Evolutionary conservation across 2,797 vertebrate genomes (phyloP).

Genomic region (Oreochromis mossambicus): DNA sequence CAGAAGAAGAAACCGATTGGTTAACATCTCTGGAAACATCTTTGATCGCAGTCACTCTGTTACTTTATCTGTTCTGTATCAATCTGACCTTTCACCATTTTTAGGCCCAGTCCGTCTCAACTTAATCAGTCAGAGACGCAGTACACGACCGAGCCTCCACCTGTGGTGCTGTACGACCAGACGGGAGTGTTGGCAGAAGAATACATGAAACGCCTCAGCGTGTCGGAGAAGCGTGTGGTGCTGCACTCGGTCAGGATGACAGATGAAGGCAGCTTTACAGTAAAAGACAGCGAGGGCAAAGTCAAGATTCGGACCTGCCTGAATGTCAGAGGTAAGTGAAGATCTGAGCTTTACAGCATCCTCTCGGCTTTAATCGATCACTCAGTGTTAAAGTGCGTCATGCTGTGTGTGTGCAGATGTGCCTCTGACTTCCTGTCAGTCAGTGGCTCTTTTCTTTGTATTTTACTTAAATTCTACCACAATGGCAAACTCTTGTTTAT

Average conservation of each 20-base stretch:
- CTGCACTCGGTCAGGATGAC: conserved; percentile 66
- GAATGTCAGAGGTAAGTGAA: conserved; percentile 73
- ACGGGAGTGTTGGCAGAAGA: conserved; percentile 38
- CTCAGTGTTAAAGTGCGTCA: fast-evolving
- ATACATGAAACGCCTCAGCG: conserved; percentile 62
- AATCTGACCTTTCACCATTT: fast-evolving
- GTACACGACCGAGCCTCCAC: conserved; percentile 38
- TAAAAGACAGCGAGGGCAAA: conserved; percentile 66
- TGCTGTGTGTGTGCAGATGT: neutral
- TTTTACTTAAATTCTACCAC: neutral
- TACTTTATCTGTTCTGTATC: neutral
- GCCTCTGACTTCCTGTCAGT: neutral
- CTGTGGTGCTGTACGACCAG: conserved; percentile 61
- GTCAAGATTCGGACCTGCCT: conserved; percentile 68
- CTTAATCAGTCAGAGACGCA: conserved; percentile 39
- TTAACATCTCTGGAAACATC: neutral
- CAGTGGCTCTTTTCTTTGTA: neutral
- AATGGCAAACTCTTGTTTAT: neutral
- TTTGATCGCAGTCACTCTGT: neutral
- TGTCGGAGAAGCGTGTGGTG: conserved; percentile 50
- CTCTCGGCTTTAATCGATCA: neutral
- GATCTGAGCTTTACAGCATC: neutral
- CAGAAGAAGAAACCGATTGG: fast-evolving
- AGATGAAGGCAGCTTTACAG: conserved; percentile 76
- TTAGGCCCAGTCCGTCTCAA: conserved; percentile 39